Percentiles rank a stretch among this genome's conserved stretches.
phyloP scores from a whole-genome alignment of 2,888 invertebrate genomes.

The Agrenia bidenticulata region DNA sequence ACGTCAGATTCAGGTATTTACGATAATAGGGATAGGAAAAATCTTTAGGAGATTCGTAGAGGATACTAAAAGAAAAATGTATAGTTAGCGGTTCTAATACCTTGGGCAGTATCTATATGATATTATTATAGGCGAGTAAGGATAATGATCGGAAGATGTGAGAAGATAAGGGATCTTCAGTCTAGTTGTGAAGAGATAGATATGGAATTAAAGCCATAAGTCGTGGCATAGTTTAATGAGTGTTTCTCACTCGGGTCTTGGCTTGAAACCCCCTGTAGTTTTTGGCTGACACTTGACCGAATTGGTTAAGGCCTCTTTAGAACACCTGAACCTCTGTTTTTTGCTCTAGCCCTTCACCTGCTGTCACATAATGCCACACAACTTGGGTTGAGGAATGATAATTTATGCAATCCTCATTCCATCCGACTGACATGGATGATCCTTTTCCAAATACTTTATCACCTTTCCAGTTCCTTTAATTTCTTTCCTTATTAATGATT shows the following conservation, averaged over 20 bases:
- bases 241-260: conserved; percentile 51
- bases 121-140: neutral
- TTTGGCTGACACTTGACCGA: conserved; percentile 53
- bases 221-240: conserved; percentile 52
- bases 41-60: neutral
- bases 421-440: conserved; percentile 50
- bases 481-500: conserved; percentile 41
- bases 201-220: conserved; percentile 21
- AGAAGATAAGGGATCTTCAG: conserved; percentile 16
- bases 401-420: conserved; percentile 53
- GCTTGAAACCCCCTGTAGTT: conserved; percentile 51
- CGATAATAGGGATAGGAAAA: conserved; percentile 36
- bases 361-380: conserved; percentile 53
- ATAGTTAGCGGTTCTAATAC: no score
- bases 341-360: conserved; percentile 45
- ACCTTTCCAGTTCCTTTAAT: conserved; percentile 44
- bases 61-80: no score
- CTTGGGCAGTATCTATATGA: neutral
- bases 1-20: conserved; percentile 50
- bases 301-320: conserved; percentile 53
- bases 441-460: conserved; percentile 52
- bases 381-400: conserved; percentile 46
- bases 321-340: conserved; percentile 52
- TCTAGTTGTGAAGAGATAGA: conserved; percentile 20
- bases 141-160: conserved; percentile 40